Base-by-base conservation (phyloP, 2,888 invertebrate species). In the Dione juno region DNA sequence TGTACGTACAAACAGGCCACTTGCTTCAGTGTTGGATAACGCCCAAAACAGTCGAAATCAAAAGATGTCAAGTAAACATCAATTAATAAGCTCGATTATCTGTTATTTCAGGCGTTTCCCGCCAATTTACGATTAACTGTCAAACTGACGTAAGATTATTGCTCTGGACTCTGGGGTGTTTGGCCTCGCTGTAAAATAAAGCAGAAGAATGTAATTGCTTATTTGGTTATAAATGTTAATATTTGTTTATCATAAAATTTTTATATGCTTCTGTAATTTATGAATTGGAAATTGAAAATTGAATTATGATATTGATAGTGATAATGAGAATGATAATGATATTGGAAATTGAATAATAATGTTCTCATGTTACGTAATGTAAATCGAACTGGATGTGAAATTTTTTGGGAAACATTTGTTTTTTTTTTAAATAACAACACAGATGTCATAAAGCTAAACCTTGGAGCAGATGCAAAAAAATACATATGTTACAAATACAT, bases 61-160 rank as follows among this genome's bases (percentile, higher is more conserved):
- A 64, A 40, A 52, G 50, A 64, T 70, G 64, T 69, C 58, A 64
- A 45, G 74, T 77, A 77, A 78, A 79, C 79, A 78, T 75, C 74
- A 71, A 78, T 79, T 77, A 76, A 77, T 77, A 76, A 76, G 69
- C 64, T 74, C 58, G 75, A 76, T 76, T 71, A 72, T 70, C 59
- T 66, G 73, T 73, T 76, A 74, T 76, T 75, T 76, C 67, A 73
- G 71, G 70, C 71, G 67, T 75, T 74, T 64, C 59, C 57, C 52
- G 61, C 65, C 61, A 69, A 71, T 74, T 72, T 74, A 74, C 57
- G 72, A 64, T 37, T 21, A 21, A 63, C 57, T 37, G n/a, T 48
- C 43, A 58, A 59, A 43, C 50, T 50, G 64, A 71, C 58, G 68
- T 69, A 58, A 65, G 64, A 52, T 64, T 65, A 64, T 54, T 40